Evolutionary conservation across 2,888 invertebrate genomes (phyloP), one percentile per base, ranked within the genome.

Genomic region (Drosophila percnosoma): DNA sequence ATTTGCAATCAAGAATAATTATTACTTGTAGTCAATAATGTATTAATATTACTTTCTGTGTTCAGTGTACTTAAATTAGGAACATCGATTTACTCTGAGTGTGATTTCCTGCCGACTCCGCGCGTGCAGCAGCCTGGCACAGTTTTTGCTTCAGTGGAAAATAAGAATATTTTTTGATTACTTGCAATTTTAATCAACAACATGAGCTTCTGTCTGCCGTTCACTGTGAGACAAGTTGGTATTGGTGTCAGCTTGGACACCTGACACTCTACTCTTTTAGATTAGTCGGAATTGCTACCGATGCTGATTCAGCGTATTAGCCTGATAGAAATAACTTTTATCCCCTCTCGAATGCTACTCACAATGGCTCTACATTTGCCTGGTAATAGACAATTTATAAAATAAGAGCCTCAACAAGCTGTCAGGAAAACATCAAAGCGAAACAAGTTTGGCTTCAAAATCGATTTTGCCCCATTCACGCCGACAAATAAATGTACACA

Each of bases 161-260:
- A 73, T 42, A 66, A 71, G 78, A 68, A 70, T 67, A 40, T 70
- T 74, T 69, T 75, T 72, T 80, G 80, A 75, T 78, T 81, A 66
- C 73, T 68, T 78, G 75, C 82, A 78, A 87, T 80, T 86, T 87
- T 80, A 86, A 87, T 86, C 84, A 87, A 70, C 63, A 77, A 69
- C 76, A 67, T 58, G 71, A 61, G 65, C 62, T 40, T 33, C 34
- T 52, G 33, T 45, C 27, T n/a, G 40, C 40, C 48, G 29, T 8
- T 57, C n/a, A 67, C 45, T 61, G 68, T 45, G 52, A 53, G 38
- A 65, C 53, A 61, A 38, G 59, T 63, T 63, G 38, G 77, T 55
- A 82, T 75, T 73, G 86, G 86, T 87, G 84, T 74, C 87, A 68
- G 68, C 72, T 24, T 38, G 49, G 87, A 69, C 83, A 75, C 53